These are phyloP conservation scores for Theristicus caerulescens DNA, from an alignment of 2,113 vertebrate genomes.

Conservation along the genomic window DNA sequence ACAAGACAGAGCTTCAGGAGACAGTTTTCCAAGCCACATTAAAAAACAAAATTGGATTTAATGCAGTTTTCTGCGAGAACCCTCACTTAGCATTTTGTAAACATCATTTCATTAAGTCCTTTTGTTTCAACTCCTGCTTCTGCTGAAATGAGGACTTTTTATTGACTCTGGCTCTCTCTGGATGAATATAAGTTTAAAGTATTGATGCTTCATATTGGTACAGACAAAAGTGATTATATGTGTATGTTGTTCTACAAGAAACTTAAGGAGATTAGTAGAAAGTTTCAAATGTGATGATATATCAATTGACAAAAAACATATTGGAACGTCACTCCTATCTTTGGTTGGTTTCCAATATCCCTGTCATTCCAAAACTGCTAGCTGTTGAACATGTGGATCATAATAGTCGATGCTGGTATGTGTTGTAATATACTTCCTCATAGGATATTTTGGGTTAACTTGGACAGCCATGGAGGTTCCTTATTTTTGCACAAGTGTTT, in stretches of 20 bases:
- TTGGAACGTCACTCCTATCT: neutral
- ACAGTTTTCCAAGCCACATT: conserved; percentile 47
- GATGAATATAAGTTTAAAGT: conserved; percentile 59
- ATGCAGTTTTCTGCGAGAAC: conserved; percentile 39
- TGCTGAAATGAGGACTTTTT: conserved; percentile 59
- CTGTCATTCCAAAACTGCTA: conserved; percentile 2
- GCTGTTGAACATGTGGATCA: neutral
- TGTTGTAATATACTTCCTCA: neutral
- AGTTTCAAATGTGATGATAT: neutral
- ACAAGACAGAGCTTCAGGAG: neutral
- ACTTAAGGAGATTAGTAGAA: neutral
- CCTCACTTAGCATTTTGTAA: conserved; percentile 68
- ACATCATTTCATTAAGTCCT: conserved; percentile 68
- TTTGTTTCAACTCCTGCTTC: conserved; percentile 60
- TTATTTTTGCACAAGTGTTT: neutral
- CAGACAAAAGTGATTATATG: conserved; percentile 32
- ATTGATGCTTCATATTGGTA: conserved; percentile 7
- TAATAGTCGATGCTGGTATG: neutral
- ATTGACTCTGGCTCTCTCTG: conserved; percentile 48
- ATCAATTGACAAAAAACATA: neutral
- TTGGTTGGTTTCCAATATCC: neutral
- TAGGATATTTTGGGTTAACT: neutral
- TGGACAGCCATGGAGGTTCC: neutral
- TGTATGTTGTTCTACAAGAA: neutral
- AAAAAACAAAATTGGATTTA: conserved; percentile 63